phyloP scores from a whole-genome alignment of 2,113 vertebrate genomes.

The Archocentrus centrarchus region DNA sequence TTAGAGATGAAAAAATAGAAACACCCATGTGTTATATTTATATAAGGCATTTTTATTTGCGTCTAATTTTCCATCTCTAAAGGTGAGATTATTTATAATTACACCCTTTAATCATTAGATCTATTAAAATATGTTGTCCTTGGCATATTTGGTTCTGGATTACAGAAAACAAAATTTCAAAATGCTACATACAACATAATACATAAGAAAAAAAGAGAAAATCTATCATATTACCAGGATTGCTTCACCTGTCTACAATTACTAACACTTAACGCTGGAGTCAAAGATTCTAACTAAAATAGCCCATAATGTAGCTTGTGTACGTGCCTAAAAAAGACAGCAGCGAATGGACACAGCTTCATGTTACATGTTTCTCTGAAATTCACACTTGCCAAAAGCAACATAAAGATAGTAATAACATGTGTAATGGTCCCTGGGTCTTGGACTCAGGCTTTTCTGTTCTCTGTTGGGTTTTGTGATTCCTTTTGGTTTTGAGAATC shows the following conservation, averaged over 20 bases:
- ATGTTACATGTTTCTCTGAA: slow-evolving; percentile 17
- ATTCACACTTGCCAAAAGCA: slow-evolving; percentile 32
- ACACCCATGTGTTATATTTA: slow-evolving; percentile 61
- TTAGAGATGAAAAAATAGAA: slow-evolving; percentile 62
- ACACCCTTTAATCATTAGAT: slow-evolving; percentile 34
- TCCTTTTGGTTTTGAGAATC: too few relatives aligned
- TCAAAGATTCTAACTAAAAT: not conserved
- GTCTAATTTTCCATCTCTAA: slow-evolving; percentile 63
- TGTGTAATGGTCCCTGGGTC: not conserved
- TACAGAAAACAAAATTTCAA: slow-evolving; percentile 23
- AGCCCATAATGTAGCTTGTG: not conserved
- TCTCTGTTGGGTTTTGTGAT: too few relatives aligned
- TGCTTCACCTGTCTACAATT: not conserved
- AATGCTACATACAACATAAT: not conserved
- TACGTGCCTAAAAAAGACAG: not conserved
- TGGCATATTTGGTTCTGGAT: slow-evolving; percentile 4
- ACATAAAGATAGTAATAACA: slow-evolving; percentile 29
- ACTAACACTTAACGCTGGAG: slow-evolving; percentile 1
- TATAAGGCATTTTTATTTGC: slow-evolving; percentile 58
- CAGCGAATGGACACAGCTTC: slow-evolving; percentile 12
- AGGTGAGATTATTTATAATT: slow-evolving; percentile 48
- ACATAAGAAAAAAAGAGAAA: not conserved
- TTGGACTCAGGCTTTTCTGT: too few relatives aligned
- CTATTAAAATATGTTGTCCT: slow-evolving; percentile 31
- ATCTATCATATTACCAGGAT: not conserved